Base-by-base conservation (phyloP, 1,140 invertebrate genomes). In the Ganaspis sp. region DNA sequence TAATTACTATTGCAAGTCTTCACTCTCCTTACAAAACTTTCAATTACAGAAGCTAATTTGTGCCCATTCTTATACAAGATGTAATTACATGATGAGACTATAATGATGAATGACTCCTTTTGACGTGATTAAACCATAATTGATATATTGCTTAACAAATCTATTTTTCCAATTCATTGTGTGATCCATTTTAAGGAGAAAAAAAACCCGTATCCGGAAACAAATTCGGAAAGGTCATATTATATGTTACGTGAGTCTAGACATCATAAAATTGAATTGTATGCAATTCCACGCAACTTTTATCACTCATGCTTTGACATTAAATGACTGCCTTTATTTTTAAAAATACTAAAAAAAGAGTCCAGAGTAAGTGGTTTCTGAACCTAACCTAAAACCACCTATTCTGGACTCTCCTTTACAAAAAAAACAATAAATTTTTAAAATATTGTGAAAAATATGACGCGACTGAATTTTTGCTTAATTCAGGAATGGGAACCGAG, bases 11-110 rank as follows among this genome's bases (percentile, higher is more conserved):
- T 64, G 58, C 58, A 64, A 8, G 17, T 49, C 45, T 17, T 1
- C 21, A 26, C 23, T 64, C 23, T 34, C 58, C 23, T 64, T 29
- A 64, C 58, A 64, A 64, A 64, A 64, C 26, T 29, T 64, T 26
- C 23, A 64, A 64, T 64, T 64, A 64, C 58, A 64, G 26, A 64
- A 64, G 23, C 58, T 64, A 64, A 64, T 64, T 64, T 26, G 26
- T 29, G 58, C 58, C 23, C 58, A 64, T 64, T 64, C 58, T n/a
- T n/a, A 9, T 64, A n/a, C 58, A 64, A 26, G 58, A 64, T 64
- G 23, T 64, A 64, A 64, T 64, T 64, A 21, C 54, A 26, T 26
- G 54, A 58, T 58, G 54, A 21, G 54, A 58, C 45, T 64, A 11
- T 64, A 64, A 26, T 64, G 54, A 64, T 64, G 26, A n/a, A 29